Percentiles rank a stretch among this genome's conserved stretches.
Evolutionary conservation across 2,113 vertebrate genomes (phyloP).

Genomic region (Nycticebus coucang): DNA sequence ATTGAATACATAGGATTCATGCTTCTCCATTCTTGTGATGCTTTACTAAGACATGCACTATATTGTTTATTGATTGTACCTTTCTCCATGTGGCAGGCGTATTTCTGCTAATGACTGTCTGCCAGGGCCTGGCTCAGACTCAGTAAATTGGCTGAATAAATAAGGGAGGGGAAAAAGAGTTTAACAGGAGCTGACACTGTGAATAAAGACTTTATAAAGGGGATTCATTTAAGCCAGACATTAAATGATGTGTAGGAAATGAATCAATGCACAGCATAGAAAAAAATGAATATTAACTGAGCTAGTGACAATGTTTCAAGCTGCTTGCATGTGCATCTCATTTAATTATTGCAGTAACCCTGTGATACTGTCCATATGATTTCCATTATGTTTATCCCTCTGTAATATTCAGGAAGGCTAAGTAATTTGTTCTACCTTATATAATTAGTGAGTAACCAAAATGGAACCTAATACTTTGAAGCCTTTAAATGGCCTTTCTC

Average conservation of each 20-base stretch:
- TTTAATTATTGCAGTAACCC: not conserved
- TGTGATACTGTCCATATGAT: not conserved
- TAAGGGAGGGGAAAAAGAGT: not conserved
- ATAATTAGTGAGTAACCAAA: not conserved
- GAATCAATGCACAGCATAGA: not conserved
- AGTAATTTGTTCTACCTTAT: not conserved
- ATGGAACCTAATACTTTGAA: not conserved
- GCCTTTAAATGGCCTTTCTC: not conserved
- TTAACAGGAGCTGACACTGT: constrained; percentile 39
- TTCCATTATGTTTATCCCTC: not conserved
- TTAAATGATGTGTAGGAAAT: constrained; percentile 54
- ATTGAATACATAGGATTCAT: no score
- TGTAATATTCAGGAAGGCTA: not conserved
- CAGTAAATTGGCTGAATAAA: constrained; percentile 51
- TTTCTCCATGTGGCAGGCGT: not conserved
- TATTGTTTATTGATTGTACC: not conserved
- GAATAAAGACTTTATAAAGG: constrained; percentile 46
- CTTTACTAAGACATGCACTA: not conserved
- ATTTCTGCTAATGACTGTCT: not conserved
- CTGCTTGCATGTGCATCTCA: not conserved
- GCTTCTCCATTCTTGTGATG: no score
- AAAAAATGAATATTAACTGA: constrained; percentile 19
- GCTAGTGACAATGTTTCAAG: not conserved
- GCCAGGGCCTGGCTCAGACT: not conserved
- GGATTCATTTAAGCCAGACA: not conserved